Percentiles rank a stretch among this genome's conserved stretches.
These are phyloP conservation scores for Ceyx margarethae DNA, from an alignment of 2,113 vertebrate genomes.

Conservation along the genomic window DNA sequence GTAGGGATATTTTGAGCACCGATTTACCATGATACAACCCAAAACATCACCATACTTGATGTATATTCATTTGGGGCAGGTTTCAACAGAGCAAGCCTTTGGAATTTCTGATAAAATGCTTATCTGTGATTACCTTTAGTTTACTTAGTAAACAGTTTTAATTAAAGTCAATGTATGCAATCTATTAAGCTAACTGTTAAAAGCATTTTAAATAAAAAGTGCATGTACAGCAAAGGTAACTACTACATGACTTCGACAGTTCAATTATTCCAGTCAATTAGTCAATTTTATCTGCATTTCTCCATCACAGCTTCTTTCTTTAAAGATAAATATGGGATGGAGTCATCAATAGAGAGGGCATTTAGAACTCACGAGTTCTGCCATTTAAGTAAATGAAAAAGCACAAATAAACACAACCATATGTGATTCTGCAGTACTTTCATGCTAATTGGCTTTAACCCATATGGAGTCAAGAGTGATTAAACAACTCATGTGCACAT, in stretches of 20 bases:
- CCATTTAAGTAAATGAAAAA: slow-evolving; percentile 92
- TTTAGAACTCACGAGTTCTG: slow-evolving; percentile 81
- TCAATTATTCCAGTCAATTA: slow-evolving; percentile 80
- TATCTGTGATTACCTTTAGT: slow-evolving; percentile 20
- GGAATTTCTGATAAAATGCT: slow-evolving; percentile 51
- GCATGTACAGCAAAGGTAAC: slow-evolving; percentile 81
- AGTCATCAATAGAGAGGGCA: slow-evolving; percentile 84
- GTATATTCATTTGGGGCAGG: not conserved
- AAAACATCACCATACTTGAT: not conserved
- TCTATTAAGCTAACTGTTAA: slow-evolving; percentile 78
- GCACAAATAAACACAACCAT: slow-evolving; percentile 86
- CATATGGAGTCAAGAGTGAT: slow-evolving; percentile 75
- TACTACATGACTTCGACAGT: slow-evolving; percentile 66
- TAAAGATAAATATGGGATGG: slow-evolving; percentile 83
- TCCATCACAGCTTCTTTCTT: slow-evolving; percentile 87
- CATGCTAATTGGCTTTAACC: slow-evolving; percentile 84
- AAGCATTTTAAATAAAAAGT: slow-evolving; percentile 77
- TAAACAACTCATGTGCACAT: slow-evolving; percentile 76
- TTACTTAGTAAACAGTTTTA: slow-evolving; percentile 65
- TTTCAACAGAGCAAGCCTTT: not conserved
- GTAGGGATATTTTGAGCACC: not conserved
- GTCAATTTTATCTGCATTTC: slow-evolving; percentile 84
- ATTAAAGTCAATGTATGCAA: slow-evolving; percentile 76
- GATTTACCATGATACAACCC: not conserved
- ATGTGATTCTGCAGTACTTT: slow-evolving; percentile 84